phyloP scores from a whole-genome alignment of 35 echinoderm and acorn worm genomes.

The Strongylocentrotus purpuratus region DNA sequence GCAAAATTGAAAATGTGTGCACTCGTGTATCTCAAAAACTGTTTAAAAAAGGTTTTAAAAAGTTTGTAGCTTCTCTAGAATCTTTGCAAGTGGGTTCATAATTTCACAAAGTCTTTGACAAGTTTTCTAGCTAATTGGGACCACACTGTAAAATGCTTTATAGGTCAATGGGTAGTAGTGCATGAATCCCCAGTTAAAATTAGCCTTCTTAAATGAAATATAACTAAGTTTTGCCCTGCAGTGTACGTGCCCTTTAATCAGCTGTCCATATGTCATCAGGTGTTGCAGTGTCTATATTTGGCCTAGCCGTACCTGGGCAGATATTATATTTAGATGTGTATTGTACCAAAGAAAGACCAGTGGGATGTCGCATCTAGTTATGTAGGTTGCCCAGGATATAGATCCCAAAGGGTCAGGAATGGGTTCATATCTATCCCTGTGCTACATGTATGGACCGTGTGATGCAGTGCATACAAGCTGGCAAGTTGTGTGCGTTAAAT shows the following conservation, averaged over 20 bases:
- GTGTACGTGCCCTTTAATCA: neutral
- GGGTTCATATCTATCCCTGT: no score
- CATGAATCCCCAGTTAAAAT: neutral
- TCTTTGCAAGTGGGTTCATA: no score
- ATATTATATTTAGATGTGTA: conserved; percentile 20
- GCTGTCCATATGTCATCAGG: neutral
- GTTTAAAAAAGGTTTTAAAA: no score
- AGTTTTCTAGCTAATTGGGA: no score
- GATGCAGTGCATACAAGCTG: no score
- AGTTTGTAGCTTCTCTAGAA: no score
- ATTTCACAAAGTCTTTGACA: no score
- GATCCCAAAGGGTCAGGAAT: neutral
- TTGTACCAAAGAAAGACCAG: neutral
- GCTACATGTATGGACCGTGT: no score
- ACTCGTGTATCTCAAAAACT: no score
- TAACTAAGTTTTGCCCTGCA: neutral
- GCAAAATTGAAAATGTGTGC: no score
- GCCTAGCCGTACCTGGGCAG: neutral
- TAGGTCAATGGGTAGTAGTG: neutral
- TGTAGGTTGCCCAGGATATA: neutral
- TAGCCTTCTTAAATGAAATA: neutral
- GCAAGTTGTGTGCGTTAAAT: no score
- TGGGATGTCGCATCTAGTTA: neutral
- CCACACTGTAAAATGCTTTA: neutral
- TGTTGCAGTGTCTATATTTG: neutral